Conservation (phyloP, 2,797 vertebrate species). For the Lepilemur septentrionalis region DNA sequence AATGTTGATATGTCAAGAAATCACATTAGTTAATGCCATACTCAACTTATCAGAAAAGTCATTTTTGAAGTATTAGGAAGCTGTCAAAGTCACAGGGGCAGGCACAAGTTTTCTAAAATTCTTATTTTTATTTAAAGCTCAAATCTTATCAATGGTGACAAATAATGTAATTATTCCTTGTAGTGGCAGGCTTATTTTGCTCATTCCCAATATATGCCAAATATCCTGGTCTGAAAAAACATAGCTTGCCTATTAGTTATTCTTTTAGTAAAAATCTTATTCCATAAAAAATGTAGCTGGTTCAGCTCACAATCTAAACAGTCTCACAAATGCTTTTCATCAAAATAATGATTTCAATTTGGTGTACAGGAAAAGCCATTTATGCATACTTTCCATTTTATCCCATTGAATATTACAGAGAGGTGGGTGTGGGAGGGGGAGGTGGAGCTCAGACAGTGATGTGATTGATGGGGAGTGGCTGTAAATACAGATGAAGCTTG, state of each 20-base stretch:
- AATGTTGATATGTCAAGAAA: not conserved
- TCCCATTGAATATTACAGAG: not conserved
- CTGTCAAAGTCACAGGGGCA: not conserved
- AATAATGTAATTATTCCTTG: not conserved
- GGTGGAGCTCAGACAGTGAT: too few relatives aligned
- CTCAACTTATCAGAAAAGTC: not conserved
- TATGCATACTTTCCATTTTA: not conserved
- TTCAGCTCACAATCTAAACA: not conserved
- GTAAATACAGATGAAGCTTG: too few relatives aligned
- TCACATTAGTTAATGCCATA: not conserved
- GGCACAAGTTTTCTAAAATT: not conserved
- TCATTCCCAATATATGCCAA: not conserved
- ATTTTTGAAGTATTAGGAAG: not conserved
- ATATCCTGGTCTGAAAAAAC: not conserved
- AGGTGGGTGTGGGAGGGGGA: too few relatives aligned
- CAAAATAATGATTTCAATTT: not conserved
- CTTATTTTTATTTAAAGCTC: not conserved
- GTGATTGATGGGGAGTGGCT: too few relatives aligned
- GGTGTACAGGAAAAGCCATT: not conserved
- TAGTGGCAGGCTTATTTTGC: not conserved
- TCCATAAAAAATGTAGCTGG: not conserved
- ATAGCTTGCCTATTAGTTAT: not conserved
- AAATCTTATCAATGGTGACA: not conserved
- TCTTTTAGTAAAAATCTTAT: not conserved
- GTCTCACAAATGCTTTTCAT: not conserved